Evolutionary conservation across 2,888 invertebrate species (phyloP).

Genomic region (Eilema depressum): DNA sequence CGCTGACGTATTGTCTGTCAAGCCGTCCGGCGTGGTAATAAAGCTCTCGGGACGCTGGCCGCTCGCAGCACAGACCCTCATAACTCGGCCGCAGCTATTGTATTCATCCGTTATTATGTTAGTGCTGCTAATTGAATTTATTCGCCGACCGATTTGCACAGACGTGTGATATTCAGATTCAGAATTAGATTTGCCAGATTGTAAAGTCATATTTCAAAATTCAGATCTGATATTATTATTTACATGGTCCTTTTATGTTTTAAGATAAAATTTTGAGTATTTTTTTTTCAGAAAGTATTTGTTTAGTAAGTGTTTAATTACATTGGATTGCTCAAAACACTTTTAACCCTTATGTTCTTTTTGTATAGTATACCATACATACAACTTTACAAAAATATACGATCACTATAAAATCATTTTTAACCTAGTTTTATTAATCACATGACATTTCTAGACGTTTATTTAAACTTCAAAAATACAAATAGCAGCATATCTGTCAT

Average conservation of each 20-base stretch:
- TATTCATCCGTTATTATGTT: conserved; percentile 57
- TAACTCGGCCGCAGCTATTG: conserved; percentile 57
- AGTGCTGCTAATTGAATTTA: conserved; percentile 60
- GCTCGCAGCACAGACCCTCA: conserved; percentile 68
- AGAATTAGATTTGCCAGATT: conserved; percentile 3
- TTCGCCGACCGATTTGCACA: conserved; percentile 45
- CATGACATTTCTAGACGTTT: too few species aligned
- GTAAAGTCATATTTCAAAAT: neutral
- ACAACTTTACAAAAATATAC: too few species aligned
- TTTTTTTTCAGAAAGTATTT: neutral
- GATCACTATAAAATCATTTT: too few species aligned
- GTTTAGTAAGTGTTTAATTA: neutral
- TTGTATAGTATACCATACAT: too few species aligned
- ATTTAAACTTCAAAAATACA: too few species aligned
- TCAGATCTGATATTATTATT: neutral
- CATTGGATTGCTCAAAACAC: too few species aligned
- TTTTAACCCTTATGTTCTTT: too few species aligned
- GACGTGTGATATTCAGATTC: conserved; percentile 10
- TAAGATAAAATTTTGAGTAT: neutral
- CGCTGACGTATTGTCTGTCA: conserved; percentile 67
- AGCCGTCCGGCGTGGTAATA: conserved; percentile 65
- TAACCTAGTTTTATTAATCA: too few species aligned
- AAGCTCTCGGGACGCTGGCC: conserved; percentile 65
- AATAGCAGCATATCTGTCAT: too few species aligned
- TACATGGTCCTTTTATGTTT: neutral